Evolutionary conservation across 2,113 vertebrate genomes (phyloP).

Genomic region (Casuarius casuarius): DNA sequence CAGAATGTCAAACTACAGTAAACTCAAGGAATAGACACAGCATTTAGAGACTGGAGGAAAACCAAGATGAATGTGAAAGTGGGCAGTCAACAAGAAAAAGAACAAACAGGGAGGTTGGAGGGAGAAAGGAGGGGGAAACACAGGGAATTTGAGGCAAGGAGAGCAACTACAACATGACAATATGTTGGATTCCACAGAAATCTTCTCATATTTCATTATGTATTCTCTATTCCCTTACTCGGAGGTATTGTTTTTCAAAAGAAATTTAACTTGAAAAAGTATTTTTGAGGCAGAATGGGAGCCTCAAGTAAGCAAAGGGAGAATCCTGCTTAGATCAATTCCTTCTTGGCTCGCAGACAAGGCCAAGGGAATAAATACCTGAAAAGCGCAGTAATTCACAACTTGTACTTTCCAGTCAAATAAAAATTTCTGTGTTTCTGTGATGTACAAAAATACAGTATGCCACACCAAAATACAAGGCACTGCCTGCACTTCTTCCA

Average conservation of each 20-base stretch:
- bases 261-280: background rate
- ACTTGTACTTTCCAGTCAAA: background rate
- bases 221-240: background rate
- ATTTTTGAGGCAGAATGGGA: background rate
- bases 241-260: background rate
- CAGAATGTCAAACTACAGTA: conserved; percentile 35
- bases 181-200: background rate
- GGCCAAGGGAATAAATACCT: background rate
- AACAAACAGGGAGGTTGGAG: conserved; percentile 21
- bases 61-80: background rate
- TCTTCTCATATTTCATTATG: background rate
- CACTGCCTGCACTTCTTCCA: background rate
- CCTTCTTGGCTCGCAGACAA: background rate
- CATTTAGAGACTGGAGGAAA: conserved; percentile 13
- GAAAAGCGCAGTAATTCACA: background rate
- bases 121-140: background rate
- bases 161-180: background rate
- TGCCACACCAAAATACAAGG: background rate
- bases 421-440: background rate
- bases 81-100: conserved; percentile 19
- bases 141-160: conserved; percentile 43
- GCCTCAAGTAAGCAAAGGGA: background rate
- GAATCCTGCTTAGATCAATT: background rate
- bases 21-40: conserved; percentile 21
- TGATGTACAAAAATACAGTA: background rate